These are phyloP conservation scores for Ennomos erosarius DNA, from an alignment of 2,888 invertebrate genomes.

Conservation along the genomic window DNA sequence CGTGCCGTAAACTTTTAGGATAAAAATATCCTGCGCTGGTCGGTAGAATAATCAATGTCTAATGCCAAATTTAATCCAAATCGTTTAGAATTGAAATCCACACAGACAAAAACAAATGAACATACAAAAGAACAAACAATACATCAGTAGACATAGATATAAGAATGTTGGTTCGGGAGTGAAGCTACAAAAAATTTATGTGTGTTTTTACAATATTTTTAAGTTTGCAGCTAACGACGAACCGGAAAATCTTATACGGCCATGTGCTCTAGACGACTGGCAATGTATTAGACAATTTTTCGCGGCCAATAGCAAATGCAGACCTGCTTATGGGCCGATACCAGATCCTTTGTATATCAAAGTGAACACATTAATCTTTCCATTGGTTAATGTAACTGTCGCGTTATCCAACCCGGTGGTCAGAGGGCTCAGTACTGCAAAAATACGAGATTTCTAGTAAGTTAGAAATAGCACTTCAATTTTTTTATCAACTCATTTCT, in stretches of 20 bases:
- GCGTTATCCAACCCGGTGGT: constrained; percentile 7
- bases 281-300: constrained; percentile 46
- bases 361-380: constrained; percentile 11
- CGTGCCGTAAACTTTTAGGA: no score
- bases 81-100: no score
- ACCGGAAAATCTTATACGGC: constrained; percentile 35
- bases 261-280: constrained; percentile 42
- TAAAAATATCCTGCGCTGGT: no score
- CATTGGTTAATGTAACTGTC: constrained; percentile 41
- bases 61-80: no score
- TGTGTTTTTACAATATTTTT: background rate
- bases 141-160: background rate
- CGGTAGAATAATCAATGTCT: no score
- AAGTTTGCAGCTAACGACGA: constrained; percentile 19
- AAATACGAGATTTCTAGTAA: constrained; percentile 33
- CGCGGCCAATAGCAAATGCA: constrained; percentile 40
- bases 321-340: constrained; percentile 32
- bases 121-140: no score
- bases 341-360: constrained; percentile 31
- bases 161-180: background rate
- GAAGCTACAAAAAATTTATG: background rate
- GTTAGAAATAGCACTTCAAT: constrained; percentile 6
- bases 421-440: constrained; percentile 26
- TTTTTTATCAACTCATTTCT: no score
- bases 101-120: no score